These are phyloP conservation scores for Carassius auratus DNA, from an alignment of 2,113 vertebrate genomes.

Conservation along the genomic window DNA sequence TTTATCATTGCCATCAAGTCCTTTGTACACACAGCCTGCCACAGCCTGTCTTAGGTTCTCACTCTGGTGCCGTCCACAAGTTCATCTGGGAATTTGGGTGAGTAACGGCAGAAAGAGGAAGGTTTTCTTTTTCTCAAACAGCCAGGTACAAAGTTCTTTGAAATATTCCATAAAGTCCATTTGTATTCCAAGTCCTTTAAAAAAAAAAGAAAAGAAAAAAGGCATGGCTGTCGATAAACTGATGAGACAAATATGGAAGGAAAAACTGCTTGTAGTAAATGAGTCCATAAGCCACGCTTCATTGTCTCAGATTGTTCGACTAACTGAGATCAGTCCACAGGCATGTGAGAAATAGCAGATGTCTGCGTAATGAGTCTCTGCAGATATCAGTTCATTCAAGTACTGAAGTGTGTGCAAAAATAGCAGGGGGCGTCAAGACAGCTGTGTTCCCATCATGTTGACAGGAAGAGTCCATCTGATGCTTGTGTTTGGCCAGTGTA, in stretches of 20 bases:
- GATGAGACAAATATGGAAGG: not conserved
- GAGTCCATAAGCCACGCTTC: slow-evolving; percentile 10
- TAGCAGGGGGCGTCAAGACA: slow-evolving; percentile 22
- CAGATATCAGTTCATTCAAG: slow-evolving; percentile 42
- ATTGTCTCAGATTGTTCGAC: not conserved
- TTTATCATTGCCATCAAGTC: not conserved
- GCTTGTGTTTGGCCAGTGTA: slow-evolving; percentile 3
- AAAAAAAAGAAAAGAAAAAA: slow-evolving; percentile 21
- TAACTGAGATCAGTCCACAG: slow-evolving; percentile 5
- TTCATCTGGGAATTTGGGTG: not conserved
- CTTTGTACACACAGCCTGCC: not conserved
- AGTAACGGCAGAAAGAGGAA: not conserved
- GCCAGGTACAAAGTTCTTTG: not conserved
- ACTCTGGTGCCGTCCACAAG: not conserved
- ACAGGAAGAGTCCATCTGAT: slow-evolving; percentile 33
- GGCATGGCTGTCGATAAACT: not conserved
- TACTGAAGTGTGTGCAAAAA: slow-evolving; percentile 7
- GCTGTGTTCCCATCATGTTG: slow-evolving; percentile 2
- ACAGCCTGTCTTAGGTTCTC: not conserved
- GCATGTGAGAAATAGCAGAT: slow-evolving; percentile 25
- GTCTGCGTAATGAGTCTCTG: not conserved
- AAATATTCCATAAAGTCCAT: slow-evolving; percentile 23
- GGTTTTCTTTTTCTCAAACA: not conserved
- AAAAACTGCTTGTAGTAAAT: not conserved
- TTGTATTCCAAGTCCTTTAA: not conserved